Conservation (phyloP, 2,113 vertebrate species). For the Albula goreensis region DNA sequence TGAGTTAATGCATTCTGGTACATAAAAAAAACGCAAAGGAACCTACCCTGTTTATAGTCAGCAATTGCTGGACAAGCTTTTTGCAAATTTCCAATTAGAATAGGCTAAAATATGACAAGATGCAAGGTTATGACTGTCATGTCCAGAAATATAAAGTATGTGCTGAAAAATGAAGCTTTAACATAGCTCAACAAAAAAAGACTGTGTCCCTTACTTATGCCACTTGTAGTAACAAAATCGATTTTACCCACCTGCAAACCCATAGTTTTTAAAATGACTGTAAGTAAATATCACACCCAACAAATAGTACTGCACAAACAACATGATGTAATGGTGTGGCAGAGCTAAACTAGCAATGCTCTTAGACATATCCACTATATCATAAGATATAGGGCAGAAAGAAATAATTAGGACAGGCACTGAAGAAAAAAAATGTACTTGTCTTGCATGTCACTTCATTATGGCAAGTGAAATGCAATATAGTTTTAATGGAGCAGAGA, state of each 20-base stretch:
- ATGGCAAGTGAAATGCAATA: not conserved
- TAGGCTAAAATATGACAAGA: not conserved
- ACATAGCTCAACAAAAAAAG: not conserved
- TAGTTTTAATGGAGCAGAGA: not conserved
- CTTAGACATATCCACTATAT: not conserved
- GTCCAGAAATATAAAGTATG: not conserved
- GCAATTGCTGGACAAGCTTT: not conserved
- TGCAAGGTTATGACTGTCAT: not conserved
- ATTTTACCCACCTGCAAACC: not conserved
- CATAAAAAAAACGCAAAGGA: not conserved
- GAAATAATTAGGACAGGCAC: conserved; percentile 43
- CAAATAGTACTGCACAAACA: not conserved
- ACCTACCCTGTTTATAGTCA: not conserved
- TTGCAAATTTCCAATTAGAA: not conserved
- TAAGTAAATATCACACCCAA: not conserved
- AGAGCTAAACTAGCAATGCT: not conserved
- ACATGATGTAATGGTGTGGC: not conserved
- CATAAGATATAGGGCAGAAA: conserved; percentile 48
- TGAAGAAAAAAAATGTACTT: conserved; percentile 42
- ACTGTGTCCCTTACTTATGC: not conserved
- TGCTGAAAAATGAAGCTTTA: not conserved
- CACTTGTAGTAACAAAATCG: not conserved
- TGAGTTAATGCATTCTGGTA: not conserved
- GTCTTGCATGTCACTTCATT: not conserved
- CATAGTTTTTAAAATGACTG: not conserved